phyloP scores from a whole-genome alignment of 1,140 invertebrate genomes.

The Stegodyphus dumicola region DNA sequence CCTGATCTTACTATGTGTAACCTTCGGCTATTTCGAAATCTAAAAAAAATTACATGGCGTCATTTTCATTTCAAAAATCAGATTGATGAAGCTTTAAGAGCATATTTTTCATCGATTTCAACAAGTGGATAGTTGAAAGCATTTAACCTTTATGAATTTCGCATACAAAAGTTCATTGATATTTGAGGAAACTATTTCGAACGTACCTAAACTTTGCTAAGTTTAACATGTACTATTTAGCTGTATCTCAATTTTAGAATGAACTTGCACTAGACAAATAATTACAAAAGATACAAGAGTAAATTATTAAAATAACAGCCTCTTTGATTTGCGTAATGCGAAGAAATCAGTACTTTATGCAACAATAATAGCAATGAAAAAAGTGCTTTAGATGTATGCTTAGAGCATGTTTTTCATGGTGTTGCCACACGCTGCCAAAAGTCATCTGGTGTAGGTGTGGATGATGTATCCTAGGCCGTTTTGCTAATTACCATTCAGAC shows the following conservation, averaged over 20 bases:
- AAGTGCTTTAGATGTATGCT: too few species aligned
- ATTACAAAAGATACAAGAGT: too few species aligned
- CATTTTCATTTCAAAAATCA: not conserved
- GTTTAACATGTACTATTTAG: not conserved
- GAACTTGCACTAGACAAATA: not conserved
- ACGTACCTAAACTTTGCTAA: not conserved
- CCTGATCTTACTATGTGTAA: not conserved
- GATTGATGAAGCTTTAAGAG: not conserved
- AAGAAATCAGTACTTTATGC: too few species aligned
- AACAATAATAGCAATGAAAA: too few species aligned
- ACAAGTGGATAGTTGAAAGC: not conserved
- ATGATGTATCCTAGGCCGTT: too few species aligned
- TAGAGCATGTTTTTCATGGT: too few species aligned
- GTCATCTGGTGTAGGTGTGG: too few species aligned
- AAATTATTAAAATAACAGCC: too few species aligned
- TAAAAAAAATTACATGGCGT: not conserved
- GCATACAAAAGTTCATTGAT: not conserved
- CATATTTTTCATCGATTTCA: not conserved
- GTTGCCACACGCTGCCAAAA: too few species aligned
- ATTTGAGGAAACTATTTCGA: not conserved
- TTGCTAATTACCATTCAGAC: too few species aligned
- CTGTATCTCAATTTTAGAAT: not conserved
- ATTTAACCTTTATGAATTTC: not conserved
- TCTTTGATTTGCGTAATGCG: too few species aligned
- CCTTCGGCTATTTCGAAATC: not conserved